Evolutionary conservation across 2,888 invertebrate species (phyloP).

Genomic region (Tridacna gigas): DNA sequence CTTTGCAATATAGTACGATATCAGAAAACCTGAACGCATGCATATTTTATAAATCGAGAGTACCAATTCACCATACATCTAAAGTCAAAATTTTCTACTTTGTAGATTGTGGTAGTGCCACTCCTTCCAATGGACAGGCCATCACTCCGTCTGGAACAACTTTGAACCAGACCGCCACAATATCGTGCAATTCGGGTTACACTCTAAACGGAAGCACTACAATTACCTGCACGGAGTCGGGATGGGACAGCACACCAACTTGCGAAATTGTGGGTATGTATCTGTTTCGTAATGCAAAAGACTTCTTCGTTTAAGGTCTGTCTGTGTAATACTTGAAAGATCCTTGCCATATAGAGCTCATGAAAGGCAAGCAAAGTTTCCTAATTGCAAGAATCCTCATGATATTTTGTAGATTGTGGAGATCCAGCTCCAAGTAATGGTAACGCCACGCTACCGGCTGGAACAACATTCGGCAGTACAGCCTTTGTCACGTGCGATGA

Average conservation of each 20-base stretch:
- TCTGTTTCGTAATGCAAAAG: too few relatives aligned
- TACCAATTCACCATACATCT: too few relatives aligned
- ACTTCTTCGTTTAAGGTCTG: too few relatives aligned
- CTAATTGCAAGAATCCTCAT: too few relatives aligned
- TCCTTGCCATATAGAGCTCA: too few relatives aligned
- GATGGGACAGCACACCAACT: slow-evolving; percentile 23
- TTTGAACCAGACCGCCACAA: slow-evolving; percentile 15
- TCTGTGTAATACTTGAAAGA: too few relatives aligned
- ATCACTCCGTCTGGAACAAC: slow-evolving; percentile 27
- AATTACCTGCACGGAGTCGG: slow-evolving; percentile 29
- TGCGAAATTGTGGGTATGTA: slow-evolving; percentile 21
- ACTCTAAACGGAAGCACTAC: slow-evolving; percentile 12
- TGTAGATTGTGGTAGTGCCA: slow-evolving; percentile 44
- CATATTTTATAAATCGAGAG: too few relatives aligned
- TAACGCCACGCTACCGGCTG: background rate
- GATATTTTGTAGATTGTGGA: slow-evolving; percentile 22
- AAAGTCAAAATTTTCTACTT: background rate
- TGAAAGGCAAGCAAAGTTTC: too few relatives aligned
- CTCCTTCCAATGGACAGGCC: slow-evolving; percentile 30
- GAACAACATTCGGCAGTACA: slow-evolving; percentile 3
- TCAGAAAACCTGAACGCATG: too few relatives aligned
- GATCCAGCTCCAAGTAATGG: slow-evolving; percentile 27
- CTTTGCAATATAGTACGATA: too few relatives aligned
- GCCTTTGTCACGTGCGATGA: slow-evolving; percentile 21
- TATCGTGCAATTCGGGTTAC: slow-evolving; percentile 43